These are phyloP conservation scores for Lycocerus yunnanus DNA, from an alignment of 2,888 invertebrate species.

Conservation along the genomic window DNA sequence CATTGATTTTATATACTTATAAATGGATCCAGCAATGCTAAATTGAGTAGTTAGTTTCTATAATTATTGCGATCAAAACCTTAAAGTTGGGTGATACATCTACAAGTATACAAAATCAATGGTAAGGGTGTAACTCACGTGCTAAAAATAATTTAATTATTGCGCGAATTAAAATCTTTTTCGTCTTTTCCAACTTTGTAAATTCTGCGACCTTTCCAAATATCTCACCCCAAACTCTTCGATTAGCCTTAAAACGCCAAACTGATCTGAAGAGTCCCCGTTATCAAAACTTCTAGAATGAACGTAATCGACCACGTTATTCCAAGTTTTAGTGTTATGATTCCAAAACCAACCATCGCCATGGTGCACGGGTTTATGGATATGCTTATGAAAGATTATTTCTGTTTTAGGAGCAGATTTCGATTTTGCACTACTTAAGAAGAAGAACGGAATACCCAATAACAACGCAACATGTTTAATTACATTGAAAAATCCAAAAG, in stretches of 20 bases:
- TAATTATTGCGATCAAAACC: no score
- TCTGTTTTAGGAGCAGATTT: conserved; percentile 31
- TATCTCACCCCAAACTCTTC: conserved; percentile 54
- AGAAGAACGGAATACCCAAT: conserved; percentile 58
- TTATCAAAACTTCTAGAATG: not conserved
- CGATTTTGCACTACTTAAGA: conserved; percentile 46
- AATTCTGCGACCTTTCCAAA: conserved; percentile 30
- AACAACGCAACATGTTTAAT: conserved; percentile 68
- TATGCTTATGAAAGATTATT: conserved; percentile 47
- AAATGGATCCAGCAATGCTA: no score
- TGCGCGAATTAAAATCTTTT: conserved; percentile 11
- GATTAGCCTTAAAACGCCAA: conserved; percentile 32
- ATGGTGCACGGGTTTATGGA: conserved; percentile 53
- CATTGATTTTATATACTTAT: no score
- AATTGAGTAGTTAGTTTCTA: no score
- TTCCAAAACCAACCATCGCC: conserved; percentile 64
- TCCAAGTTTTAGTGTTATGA: conserved; percentile 61
- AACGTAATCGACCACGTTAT: conserved; percentile 48
- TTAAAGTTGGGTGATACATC: no score
- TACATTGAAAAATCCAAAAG: conserved; percentile 65
- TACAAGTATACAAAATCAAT: no score
- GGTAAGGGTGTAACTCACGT: not conserved
- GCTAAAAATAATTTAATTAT: not conserved
- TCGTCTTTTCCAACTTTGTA: conserved; percentile 27
- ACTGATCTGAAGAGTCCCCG: not conserved